Evolutionary conservation across 2,113 vertebrate species (phyloP).

Genomic region (Nothocercus julius): DNA sequence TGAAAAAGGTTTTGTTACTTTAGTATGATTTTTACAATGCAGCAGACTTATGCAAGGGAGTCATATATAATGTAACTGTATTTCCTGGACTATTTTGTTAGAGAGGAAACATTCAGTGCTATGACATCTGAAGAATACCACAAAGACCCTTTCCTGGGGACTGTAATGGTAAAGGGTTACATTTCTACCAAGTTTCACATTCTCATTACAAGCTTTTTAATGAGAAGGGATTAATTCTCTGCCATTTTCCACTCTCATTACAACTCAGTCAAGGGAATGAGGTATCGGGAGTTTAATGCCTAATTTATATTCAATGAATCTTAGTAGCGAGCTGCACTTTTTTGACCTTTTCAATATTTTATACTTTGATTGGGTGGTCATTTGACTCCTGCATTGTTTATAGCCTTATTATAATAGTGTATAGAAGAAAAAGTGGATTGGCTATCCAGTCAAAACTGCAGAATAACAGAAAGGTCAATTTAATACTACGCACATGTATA

Average conservation of each 20-base stretch:
- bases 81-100: neutral
- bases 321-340: conserved; percentile 26
- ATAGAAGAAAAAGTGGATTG: neutral
- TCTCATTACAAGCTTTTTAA: conserved; percentile 69
- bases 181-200: conserved; percentile 39
- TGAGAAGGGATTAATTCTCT: conserved; percentile 73
- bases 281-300: conserved; percentile 59
- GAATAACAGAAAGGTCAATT: conserved; percentile 1
- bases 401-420: neutral
- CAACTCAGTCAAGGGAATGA: conserved; percentile 54
- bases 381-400: conserved; percentile 59
- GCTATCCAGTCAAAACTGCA: neutral
- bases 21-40: neutral
- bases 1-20: neutral
- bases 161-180: conserved; percentile 42
- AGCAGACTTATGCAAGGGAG: neutral
- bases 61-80: neutral
- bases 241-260: conserved; percentile 69
- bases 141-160: conserved; percentile 27
- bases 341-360: conserved; percentile 71
- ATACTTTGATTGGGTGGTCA: conserved; percentile 57
- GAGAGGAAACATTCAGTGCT: neutral
- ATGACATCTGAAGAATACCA: conserved; percentile 29
- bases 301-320: conserved; percentile 73
- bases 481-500: neutral